Percentiles rank a stretch among this genome's conserved stretches.
phyloP scores from a whole-genome alignment of 2,888 invertebrate genomes.

The Agrotis segetum region DNA sequence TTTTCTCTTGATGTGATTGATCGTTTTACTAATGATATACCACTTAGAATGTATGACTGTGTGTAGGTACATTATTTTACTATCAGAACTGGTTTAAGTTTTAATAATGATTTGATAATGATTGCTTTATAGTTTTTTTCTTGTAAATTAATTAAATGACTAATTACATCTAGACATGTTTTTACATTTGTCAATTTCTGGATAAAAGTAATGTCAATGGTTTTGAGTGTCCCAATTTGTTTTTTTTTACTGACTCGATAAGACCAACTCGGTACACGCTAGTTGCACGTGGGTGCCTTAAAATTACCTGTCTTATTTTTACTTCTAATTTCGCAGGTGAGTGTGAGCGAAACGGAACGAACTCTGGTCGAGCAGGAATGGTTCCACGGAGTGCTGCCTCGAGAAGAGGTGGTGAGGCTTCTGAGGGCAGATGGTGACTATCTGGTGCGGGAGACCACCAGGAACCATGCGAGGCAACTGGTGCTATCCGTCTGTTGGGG shows the following conservation, averaged over 20 bases:
- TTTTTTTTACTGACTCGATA: not conserved
- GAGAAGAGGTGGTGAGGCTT: slow-evolving; percentile 98
- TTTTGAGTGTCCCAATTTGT: slow-evolving; percentile 1
- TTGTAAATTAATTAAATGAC: too few relatives aligned
- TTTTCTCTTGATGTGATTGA: slow-evolving; percentile 44
- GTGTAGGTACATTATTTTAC: not conserved
- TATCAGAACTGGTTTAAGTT: not conserved
- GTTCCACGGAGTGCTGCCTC: slow-evolving; percentile 99
- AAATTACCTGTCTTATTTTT: slow-evolving; percentile 20
- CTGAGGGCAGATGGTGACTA: slow-evolving; percentile 98
- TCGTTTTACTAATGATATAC: slow-evolving; percentile 26
- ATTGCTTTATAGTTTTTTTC: not conserved
- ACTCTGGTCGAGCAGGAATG: slow-evolving; percentile 97
- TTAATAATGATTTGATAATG: not conserved
- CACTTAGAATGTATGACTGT: not conserved
- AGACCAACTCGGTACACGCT: not conserved
- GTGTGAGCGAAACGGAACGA: slow-evolving; percentile 91
- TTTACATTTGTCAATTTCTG: not conserved
- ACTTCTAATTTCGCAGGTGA: slow-evolving; percentile 74
- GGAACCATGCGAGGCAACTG: slow-evolving; percentile 97
- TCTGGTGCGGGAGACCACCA: slow-evolving; percentile 97
- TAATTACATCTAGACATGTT: not conserved
- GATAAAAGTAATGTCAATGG: slow-evolving; percentile 11
- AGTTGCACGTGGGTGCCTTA: slow-evolving; percentile 15
- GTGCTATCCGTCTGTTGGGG: slow-evolving; percentile 99